Base-by-base conservation (phyloP, 2,888 invertebrate species). In the Clostera curtula region DNA sequence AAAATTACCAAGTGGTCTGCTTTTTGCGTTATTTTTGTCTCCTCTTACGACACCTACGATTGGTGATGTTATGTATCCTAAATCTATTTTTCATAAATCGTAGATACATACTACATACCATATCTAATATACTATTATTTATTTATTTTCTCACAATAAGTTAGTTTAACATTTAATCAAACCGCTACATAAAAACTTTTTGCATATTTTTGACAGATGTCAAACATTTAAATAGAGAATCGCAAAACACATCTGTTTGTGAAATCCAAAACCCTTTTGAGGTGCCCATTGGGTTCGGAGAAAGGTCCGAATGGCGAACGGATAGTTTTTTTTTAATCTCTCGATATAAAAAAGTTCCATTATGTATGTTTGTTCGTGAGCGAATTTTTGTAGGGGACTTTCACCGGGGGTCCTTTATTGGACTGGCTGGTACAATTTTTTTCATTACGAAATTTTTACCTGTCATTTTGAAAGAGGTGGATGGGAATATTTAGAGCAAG, bases 231-330 rank as follows among this genome's bases (percentile, higher is more conserved):
- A 14, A 3, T 19, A 35, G 36, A 15, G 4, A 15, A 5, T 15
- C 4, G 57, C 61, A 66, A 67, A 58, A 40, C 20, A 44, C 70
- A 70, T 71, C 68, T 73, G 70, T 68, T 64, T 61, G 61, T 70
- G 77, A 73, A 75, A 80, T 67, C 48, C 52, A 68, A 77, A 80
- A 74, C 79, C 80, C 79, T 73, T 80, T 79, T 79, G 75, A 76
- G 59, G 54, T 16, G 32, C 43, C 53, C 44, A 49, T 43, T 40
- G 32, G 34, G 30, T 36, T 49, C 45, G 43, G 43, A 51, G 52
- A 49, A 49, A 49, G 53, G 75, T 74, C 71, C 65, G 52, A 64
- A 66, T 64, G 66, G 65, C 60, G 31, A 56, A 52, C 56, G 39
- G 40, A 49, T 43, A 49, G 59, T 71, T 73, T 71, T 66, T 58